A percentile compares a stretch with the other conserved stretches of the same genome.
Evolutionary conservation across 1,140 invertebrate species (phyloP).

Genomic region (Drosophila kohkoa): DNA sequence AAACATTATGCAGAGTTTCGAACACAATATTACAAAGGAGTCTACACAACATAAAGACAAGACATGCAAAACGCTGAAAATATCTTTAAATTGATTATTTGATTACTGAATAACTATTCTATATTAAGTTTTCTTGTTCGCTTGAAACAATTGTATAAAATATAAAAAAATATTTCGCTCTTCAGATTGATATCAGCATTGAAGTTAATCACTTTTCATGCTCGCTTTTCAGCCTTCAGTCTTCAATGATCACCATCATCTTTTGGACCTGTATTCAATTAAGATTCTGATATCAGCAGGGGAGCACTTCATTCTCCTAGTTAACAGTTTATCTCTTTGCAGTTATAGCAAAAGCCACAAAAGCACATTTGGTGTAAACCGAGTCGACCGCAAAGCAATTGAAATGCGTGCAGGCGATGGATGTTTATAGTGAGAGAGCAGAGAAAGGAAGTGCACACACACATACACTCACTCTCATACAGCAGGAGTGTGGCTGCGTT

Average conservation of each 20-base stretch:
- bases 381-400: slow-evolving; percentile 77
- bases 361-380: slow-evolving; percentile 79
- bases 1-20: background rate
- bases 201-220: too few relatives aligned
- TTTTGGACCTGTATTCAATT: too few relatives aligned
- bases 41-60: background rate
- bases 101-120: too few relatives aligned
- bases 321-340: slow-evolving; percentile 4
- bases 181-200: too few relatives aligned
- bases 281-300: too few relatives aligned
- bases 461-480: background rate
- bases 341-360: slow-evolving; percentile 55
- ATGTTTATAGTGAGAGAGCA: slow-evolving; percentile 6
- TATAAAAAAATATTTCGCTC: too few relatives aligned
- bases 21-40: background rate
- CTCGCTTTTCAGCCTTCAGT: too few relatives aligned
- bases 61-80: too few relatives aligned
- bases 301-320: background rate
- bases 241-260: too few relatives aligned
- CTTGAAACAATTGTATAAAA: too few relatives aligned
- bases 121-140: too few relatives aligned
- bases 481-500: background rate
- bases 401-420: slow-evolving; percentile 54
- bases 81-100: too few relatives aligned
- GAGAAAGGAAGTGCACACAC: background rate